These are phyloP conservation scores for Stenichneumon culpator DNA, from an alignment of 2,888 invertebrate genomes.

Conservation along the genomic window DNA sequence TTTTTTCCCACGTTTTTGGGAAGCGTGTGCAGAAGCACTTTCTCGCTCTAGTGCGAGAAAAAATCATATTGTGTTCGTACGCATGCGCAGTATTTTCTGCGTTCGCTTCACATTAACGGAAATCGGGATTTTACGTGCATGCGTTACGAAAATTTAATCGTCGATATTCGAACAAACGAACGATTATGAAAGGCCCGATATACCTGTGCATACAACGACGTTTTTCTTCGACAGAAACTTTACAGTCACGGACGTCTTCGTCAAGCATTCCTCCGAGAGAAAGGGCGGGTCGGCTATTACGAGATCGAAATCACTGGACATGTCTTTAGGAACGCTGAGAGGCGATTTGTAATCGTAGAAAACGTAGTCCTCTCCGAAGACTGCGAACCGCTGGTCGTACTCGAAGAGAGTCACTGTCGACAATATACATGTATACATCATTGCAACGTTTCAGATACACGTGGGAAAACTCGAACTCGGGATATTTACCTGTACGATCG, in stretches of 20 bases:
- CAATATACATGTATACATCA: constrained; percentile 32
- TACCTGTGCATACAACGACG: constrained; percentile 95
- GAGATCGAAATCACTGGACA: constrained; percentile 90
- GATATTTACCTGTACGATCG: constrained; percentile 51
- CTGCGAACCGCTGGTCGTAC: constrained; percentile 93
- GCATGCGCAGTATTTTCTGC: too few relatives aligned
- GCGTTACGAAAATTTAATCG: not conserved
- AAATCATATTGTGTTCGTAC: too few relatives aligned
- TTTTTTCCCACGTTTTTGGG: constrained; percentile 24
- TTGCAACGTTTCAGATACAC: not conserved
- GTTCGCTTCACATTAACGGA: not conserved
- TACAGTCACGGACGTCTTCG: constrained; percentile 93
- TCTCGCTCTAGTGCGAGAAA: too few relatives aligned
- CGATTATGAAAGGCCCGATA: constrained; percentile 6
- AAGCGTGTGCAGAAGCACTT: too few relatives aligned
- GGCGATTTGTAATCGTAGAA: constrained; percentile 96
- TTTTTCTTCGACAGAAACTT: constrained; percentile 90
- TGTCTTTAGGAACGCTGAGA: constrained; percentile 88
- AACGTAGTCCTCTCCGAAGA: constrained; percentile 92
- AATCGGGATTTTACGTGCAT: not conserved
- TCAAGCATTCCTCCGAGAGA: constrained; percentile 95
- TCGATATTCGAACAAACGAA: not conserved
- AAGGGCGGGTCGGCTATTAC: constrained; percentile 98
- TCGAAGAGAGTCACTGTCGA: constrained; percentile 92
- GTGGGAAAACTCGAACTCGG: not conserved